Base-by-base conservation (phyloP, 2,888 invertebrate species). In the Escarpia spicata region DNA sequence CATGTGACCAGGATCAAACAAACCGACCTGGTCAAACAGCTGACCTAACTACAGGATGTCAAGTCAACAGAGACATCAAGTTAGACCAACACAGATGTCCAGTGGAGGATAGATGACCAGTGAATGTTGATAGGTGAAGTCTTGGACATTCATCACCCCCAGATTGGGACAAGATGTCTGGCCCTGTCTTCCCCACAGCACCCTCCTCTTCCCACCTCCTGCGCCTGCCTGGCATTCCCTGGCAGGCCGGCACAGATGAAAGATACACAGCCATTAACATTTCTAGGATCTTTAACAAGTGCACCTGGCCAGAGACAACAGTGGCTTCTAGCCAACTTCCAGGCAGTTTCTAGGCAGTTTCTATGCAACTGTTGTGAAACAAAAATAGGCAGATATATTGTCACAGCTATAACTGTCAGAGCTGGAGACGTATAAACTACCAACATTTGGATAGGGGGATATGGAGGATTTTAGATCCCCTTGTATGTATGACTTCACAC, bases 261-360 rank as follows among this genome's bases (percentile, higher is more conserved):
- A 75, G 75, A 75, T 75, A 75, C 75, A 75, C 75, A 75, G n/a
- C 75, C 75, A 75, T 75, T 75, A 75, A 75, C 75, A 75, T 75
- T 75, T 75, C 75, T 75, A 75, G 75, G 75, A 75, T 75, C 75
- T 75, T 75, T 75, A 75, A 75, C 75, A 75, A 75, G 75, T 26
- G 75, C 75, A 75, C 75, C 75, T 75, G 75, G 75, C 75, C 75
- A 75, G 19, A 15, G 19, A 26, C 75, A 26, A 75, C 75, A 19
- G 75, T 26, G 75, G 75, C 75, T 75, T 26, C 75, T 26, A 6
- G 75, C 26, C 75, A 75, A 75, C 26, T 75, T 75, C 75, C n/a
- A 26, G 75, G 75, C 75, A 75, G 26, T 75, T 75, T 60, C 60
- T 60, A 60, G 60, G 60, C 60, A 1, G 26, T 26, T 19, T 26